A percentile compares a stretch with the other conserved stretches of the same genome.
phyloP scores from a whole-genome alignment of 2,888 invertebrate species.

The Pheosia gnoma region DNA sequence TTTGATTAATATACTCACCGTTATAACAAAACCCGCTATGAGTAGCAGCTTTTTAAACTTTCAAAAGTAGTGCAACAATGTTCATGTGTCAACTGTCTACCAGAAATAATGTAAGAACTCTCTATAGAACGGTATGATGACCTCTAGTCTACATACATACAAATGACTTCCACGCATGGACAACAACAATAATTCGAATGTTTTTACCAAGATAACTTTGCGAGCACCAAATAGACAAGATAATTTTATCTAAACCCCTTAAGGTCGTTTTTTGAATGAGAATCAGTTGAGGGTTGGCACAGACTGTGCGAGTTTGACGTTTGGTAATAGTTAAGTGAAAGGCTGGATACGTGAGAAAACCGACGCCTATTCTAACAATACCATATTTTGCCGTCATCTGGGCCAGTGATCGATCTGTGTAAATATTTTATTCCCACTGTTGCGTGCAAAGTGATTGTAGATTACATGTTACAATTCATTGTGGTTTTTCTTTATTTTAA shows the following conservation, averaged over 20 bases:
- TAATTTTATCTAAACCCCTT: constrained; percentile 29
- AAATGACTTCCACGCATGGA: constrained; percentile 79
- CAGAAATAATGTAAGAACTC: constrained; percentile 63
- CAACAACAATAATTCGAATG: constrained; percentile 76
- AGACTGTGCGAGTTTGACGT: constrained; percentile 48
- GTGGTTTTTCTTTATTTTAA: constrained; percentile 18
- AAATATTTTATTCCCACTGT: constrained; percentile 74
- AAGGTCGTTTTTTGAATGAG: constrained; percentile 48
- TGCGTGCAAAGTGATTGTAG: constrained; percentile 64
- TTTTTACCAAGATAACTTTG: constrained; percentile 43
- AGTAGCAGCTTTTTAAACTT: constrained; percentile 37
- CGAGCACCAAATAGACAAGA: constrained; percentile 8
- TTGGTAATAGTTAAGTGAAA: constrained; percentile 81
- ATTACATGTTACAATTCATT: constrained; percentile 41
- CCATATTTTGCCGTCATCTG: constrained; percentile 77
- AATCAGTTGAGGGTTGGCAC: constrained; percentile 15
- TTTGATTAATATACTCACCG: constrained; percentile 18
- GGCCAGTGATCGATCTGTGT: constrained; percentile 76
- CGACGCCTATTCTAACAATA: constrained; percentile 79
- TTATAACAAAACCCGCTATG: constrained; percentile 36
- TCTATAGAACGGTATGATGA: constrained; percentile 73
- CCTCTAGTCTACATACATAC: constrained; percentile 80
- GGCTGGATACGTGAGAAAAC: constrained; percentile 80
- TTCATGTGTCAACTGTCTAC: constrained; percentile 62
- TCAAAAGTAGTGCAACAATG: constrained; percentile 58